A percentile compares a stretch with the other conserved stretches of the same genome.
These are phyloP conservation scores for Erebia ligea DNA, from an alignment of 2,888 invertebrate genomes.

Conservation along the genomic window DNA sequence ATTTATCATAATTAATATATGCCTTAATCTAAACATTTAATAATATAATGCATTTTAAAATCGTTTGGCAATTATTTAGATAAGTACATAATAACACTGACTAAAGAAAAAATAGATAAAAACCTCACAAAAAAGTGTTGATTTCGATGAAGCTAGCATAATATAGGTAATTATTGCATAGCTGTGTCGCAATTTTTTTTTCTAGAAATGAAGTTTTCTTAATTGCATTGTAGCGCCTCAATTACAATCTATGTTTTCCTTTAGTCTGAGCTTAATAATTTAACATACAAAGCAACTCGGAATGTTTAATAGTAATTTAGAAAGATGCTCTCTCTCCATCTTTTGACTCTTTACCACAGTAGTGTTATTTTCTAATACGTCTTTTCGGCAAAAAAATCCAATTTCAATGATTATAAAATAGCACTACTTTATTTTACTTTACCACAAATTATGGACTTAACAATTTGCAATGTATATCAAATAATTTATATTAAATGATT, in stretches of 20 bases:
- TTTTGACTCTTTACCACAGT: not conserved
- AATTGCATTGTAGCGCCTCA: not conserved
- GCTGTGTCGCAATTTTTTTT: not conserved
- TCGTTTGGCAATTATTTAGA: constrained; percentile 48
- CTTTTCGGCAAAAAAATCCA: not conserved
- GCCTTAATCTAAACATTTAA: constrained; percentile 36
- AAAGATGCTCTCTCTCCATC: not conserved
- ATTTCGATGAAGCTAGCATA: not conserved
- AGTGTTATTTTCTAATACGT: constrained; percentile 6
- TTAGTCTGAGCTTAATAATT: not conserved
- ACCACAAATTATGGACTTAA: constrained; percentile 9
- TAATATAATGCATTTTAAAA: constrained; percentile 35
- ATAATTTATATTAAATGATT: not conserved
- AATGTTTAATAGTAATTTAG: constrained; percentile 50
- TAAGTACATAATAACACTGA: constrained; percentile 55
- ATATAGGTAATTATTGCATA: not conserved
- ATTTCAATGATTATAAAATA: not conserved
- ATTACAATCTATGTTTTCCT: not conserved
- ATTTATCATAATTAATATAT: constrained; percentile 30
- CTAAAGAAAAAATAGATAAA: not conserved
- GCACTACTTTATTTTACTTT: not conserved
- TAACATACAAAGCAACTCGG: constrained; percentile 55
- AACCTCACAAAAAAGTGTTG: not conserved
- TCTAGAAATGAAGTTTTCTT: not conserved
- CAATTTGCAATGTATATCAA: not conserved